Conservation (phyloP, 2,888 invertebrate species). For the Argyresthia albistria region DNA sequence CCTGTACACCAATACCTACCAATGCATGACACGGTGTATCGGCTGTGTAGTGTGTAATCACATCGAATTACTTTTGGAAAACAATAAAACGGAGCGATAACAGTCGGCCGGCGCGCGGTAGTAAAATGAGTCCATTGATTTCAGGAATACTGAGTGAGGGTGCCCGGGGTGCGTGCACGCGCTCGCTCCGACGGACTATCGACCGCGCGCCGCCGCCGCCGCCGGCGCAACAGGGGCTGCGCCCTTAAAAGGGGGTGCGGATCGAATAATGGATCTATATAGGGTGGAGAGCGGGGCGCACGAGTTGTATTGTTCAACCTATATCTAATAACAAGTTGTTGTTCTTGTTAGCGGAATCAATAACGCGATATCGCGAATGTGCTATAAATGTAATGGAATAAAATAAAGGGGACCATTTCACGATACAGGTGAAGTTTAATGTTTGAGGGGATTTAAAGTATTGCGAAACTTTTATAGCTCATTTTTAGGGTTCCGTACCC, state of each 20-base stretch:
- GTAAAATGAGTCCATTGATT: slow-evolving; percentile 22
- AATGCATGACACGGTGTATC: slow-evolving; percentile 52
- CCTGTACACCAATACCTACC: slow-evolving; percentile 40
- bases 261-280: slow-evolving; percentile 17
- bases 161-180: slow-evolving; percentile 15
- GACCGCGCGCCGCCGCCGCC: slow-evolving; percentile 53
- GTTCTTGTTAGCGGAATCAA: slow-evolving; percentile 32
- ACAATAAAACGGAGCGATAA: slow-evolving; percentile 57
- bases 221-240: slow-evolving; percentile 50
- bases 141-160: neutral
- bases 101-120: slow-evolving; percentile 25
- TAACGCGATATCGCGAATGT: slow-evolving; percentile 19
- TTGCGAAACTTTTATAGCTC: too few relatives aligned
- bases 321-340: slow-evolving; percentile 20
- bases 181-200: slow-evolving; percentile 36
- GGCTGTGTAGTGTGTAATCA: slow-evolving; percentile 33
- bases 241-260: slow-evolving; percentile 32
- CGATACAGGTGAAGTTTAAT: neutral
- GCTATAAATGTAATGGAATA: neutral
- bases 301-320: slow-evolving; percentile 14
- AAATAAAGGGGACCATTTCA: neutral
- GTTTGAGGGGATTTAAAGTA: too few relatives aligned
- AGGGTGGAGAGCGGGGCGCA: slow-evolving; percentile 17
- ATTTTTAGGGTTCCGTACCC: too few relatives aligned
- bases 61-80: slow-evolving; percentile 56